Base-by-base conservation (phyloP, 2,888 invertebrate species). In the Bembecia ichneumoniformis region DNA sequence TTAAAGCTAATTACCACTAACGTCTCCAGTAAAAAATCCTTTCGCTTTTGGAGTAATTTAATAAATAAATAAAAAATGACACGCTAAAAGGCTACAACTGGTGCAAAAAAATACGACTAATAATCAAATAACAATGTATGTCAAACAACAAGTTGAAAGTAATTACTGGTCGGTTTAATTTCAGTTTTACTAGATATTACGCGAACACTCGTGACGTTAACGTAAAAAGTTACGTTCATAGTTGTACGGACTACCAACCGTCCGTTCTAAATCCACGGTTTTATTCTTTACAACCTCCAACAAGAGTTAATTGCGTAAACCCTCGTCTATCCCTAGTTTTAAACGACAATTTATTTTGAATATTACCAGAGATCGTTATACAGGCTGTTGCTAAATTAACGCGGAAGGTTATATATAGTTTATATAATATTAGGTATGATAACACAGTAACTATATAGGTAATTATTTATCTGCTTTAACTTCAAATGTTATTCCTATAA, bases 261-360 rank as follows among this genome's bases (percentile, higher is more conserved):
- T 66, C 62, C 63, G 65, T 58, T 58, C 66, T 64, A 69, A 75
- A 74, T 77, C 71, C 69, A 75, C 55, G 72, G 75, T 77, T 82
- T 82, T 82, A 86, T 86, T 86, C 84, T 84, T 84, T 77, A 78
- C 72, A 71, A 68, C 69, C 63, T 55, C 59, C 28, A 59, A 71
- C 72, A 68, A 61, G 59, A 72, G 74, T 81, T 86, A 86, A 86
- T 86, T 82, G 81, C 74, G 70, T 74, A 72, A 72, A 84, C 86
- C 86, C 84, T 84, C 72, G 81, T 86, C 82, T 68, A 70, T 73
- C 74, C 80, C 73, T 74, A 74, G 74, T 78, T 80, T 71, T 76
- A 80, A 77, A 72, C 66, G 81, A 81, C 78, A 82, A 81, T 84
- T 83, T 77, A 81, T 82, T 81, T 76, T 69, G 68, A 71, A 72